phyloP scores from a whole-genome alignment of 2,797 vertebrate genomes.

The Sparidentex hasta region DNA sequence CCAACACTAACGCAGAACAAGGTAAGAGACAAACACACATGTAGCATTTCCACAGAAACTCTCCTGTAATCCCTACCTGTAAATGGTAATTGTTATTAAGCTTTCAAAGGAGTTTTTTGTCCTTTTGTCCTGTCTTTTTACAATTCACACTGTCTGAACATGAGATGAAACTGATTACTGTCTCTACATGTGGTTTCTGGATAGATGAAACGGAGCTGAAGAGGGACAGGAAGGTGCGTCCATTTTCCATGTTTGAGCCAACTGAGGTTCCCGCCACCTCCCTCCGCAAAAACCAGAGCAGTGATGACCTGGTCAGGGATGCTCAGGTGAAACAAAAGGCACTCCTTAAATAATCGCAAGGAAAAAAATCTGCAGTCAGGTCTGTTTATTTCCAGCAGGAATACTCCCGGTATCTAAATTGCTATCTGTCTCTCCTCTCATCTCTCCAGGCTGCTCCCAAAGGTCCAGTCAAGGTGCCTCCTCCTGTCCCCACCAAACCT shows the following conservation, averaged over 20 bases:
- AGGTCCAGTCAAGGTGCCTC: conserved; percentile 92
- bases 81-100: not conserved
- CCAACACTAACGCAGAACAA: conserved; percentile 70
- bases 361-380: not conserved
- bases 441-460: conserved; percentile 86
- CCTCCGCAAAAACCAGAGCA: conserved; percentile 97
- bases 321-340: conserved; percentile 87
- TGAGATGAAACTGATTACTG: conserved; percentile 21
- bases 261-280: conserved; percentile 85
- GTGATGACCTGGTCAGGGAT: conserved; percentile 93
- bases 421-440: conserved; percentile 11
- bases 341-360: not conserved
- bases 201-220: conserved; percentile 88
- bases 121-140: not conserved
- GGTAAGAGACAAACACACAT: conserved; percentile 62
- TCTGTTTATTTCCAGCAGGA: conserved; percentile 7
- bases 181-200: conserved; percentile 34
- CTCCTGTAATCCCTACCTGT: not conserved
- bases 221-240: conserved; percentile 92
- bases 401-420: not conserved
- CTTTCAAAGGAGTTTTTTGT: not conserved
- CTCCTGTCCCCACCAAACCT: conserved; percentile 96
- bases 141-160: conserved; percentile 11
- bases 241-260: conserved; percentile 95
- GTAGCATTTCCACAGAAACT: not conserved